Evolutionary conservation across 2,113 vertebrate genomes (phyloP).

Genomic region (Pogona vitticeps): DNA sequence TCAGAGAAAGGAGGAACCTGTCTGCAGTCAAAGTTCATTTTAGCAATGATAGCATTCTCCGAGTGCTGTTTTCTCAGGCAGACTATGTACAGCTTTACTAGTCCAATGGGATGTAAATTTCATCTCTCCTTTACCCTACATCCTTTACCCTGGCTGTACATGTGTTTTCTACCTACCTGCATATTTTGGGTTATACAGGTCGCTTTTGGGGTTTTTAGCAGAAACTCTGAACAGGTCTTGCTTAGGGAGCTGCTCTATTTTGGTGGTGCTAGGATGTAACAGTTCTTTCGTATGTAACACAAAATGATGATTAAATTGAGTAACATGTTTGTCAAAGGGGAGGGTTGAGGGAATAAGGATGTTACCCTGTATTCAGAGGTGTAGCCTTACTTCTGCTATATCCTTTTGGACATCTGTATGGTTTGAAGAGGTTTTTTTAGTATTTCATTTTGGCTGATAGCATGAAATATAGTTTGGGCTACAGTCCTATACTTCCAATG

Average conservation of each 20-base stretch:
- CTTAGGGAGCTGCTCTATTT: not conserved
- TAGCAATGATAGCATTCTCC: not conserved
- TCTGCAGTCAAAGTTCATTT: not conserved
- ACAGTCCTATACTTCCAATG: not conserved
- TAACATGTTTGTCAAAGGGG: not conserved
- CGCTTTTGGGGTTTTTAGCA: not conserved
- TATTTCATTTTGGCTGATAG: not conserved
- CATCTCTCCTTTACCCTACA: not conserved
- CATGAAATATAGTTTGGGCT: not conserved
- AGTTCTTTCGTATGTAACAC: not conserved
- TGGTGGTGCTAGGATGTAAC: not conserved
- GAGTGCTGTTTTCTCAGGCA: not conserved
- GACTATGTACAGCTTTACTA: not conserved
- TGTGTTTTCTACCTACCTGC: not conserved
- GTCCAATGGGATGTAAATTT: not conserved
- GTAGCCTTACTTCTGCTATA: not conserved
- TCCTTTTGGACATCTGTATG: not conserved
- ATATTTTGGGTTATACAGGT: not conserved
- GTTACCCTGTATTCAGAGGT: not conserved
- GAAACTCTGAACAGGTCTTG: not conserved
- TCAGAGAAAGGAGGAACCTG: not conserved
- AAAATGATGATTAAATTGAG: not conserved
- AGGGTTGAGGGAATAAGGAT: not conserved
- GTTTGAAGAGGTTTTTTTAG: not conserved
- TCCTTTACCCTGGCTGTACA: not conserved